Base-by-base conservation (phyloP, 53 echinoderm and acorn worm genomes). In the Glandiceps talaboti region DNA sequence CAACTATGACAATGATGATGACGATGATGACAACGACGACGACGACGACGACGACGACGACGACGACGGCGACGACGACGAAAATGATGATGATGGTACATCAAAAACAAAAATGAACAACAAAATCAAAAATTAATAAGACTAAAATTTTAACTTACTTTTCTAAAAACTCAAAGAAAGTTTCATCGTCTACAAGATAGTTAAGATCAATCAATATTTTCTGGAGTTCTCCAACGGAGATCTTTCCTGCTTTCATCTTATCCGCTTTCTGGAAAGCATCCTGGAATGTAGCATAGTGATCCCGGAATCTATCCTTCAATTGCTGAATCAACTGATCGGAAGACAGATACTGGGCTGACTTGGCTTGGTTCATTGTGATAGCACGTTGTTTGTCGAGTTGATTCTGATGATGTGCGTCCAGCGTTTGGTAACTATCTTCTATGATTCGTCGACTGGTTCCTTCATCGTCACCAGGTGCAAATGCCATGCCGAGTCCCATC, bases 371-470 rank as follows among this genome's bases (percentile, higher is more conserved):
- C 83, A 96, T 29, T 14, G 97, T 96, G 81, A 96, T 96, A 84
- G 87, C 92, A 87, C 64, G 92, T 92, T 97, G 97, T 84, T 97
- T 97, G n/a, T 93, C 86, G 33, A 91, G 88, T 74, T 97, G 97
- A 27, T 78, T 88, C 74, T 93, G 81, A 79, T 97, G 92, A 33
- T 97, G 97, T 0, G 74, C 81, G 76, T 90, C 92, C 27, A 97
- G 33, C 0, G 93, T 83, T 74, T 82, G 87, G 27, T 86, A 82
- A 0, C 92, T 92, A 32, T 93, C 91, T 0, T 97, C 91, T 0
- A 89, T 87, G 73, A 97, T 93, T 74, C 97, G 77, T 0, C 83
- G 82, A 45, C 97, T 97, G 81, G 89, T 83, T 20, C 97, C 97
- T 1, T 76, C 84, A 28, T 87, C 87, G 32, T 97, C 97, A 12